phyloP scores from a whole-genome alignment of 1,140 invertebrate species.

The Agrilus planipennis region DNA sequence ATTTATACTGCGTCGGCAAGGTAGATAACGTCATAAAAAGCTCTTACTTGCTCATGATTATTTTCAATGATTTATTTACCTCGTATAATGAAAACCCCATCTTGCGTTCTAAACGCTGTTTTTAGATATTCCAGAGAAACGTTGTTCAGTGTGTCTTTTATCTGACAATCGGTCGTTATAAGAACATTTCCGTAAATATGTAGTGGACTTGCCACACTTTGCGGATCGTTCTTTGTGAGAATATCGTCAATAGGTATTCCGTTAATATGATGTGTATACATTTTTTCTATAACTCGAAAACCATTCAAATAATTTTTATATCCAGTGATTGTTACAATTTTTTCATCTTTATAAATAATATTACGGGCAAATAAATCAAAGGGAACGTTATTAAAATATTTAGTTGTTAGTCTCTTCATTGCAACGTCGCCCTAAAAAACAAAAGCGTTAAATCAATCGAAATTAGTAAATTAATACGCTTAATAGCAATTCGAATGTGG shows the following conservation, averaged over 20 bases:
- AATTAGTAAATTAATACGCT: too few species aligned
- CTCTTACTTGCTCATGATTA: too few species aligned
- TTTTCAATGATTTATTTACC: too few species aligned
- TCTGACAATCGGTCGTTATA: constrained; percentile 16
- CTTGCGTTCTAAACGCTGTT: too few species aligned
- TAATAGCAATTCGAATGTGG: too few species aligned
- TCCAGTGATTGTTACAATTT: constrained; percentile 13
- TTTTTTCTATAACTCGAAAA: constrained; percentile 21
- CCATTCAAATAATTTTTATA: constrained; percentile 20
- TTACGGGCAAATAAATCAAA: constrained; percentile 20
- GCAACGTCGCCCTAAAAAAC: constrained; percentile 18
- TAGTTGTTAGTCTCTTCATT: constrained; percentile 19
- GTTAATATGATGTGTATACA: constrained; percentile 26
- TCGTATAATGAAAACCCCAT: too few species aligned
- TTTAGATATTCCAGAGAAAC: constrained; percentile 17
- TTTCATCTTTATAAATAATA: constrained; percentile 26
- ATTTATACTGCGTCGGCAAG: too few species aligned
- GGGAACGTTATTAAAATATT: constrained; percentile 17
- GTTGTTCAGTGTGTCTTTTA: constrained; percentile 19
- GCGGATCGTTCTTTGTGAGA: constrained; percentile 21
- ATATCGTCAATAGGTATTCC: constrained; percentile 22
- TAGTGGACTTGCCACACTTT: constrained; percentile 20
- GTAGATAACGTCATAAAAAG: too few species aligned
- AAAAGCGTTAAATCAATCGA: neutral
- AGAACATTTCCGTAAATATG: constrained; percentile 21